These are phyloP conservation scores for Ceratitis capitata DNA, from an alignment of 1,140 invertebrate genomes.

Conservation along the genomic window DNA sequence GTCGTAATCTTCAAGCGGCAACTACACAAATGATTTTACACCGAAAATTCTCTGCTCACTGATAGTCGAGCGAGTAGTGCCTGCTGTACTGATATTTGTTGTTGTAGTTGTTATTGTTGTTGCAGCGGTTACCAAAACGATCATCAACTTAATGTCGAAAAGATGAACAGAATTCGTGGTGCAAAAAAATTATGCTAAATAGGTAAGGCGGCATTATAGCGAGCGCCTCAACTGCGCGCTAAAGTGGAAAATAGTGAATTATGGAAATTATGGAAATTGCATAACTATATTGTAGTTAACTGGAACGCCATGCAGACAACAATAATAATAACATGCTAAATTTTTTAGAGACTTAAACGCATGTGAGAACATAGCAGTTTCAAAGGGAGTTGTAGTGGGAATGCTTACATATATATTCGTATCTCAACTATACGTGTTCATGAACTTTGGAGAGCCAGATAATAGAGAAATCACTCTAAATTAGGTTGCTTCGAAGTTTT, in stretches of 20 bases:
- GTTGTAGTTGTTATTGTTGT: neutral
- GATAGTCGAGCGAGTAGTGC: too few relatives aligned
- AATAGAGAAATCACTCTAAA: too few relatives aligned
- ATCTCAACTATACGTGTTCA: too few relatives aligned
- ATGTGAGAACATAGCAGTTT: too few relatives aligned
- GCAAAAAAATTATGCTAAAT: slow-evolving; percentile 63
- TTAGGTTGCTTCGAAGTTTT: too few relatives aligned
- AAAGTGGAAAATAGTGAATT: slow-evolving; percentile 47
- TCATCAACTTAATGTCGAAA: slow-evolving; percentile 53
- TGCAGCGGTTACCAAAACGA: neutral
- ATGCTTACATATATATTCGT: too few relatives aligned
- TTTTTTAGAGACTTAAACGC: too few relatives aligned
- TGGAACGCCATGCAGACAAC: neutral
- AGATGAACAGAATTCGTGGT: slow-evolving; percentile 53
- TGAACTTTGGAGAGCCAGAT: too few relatives aligned
- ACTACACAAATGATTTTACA: neutral
- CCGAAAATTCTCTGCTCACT: too few relatives aligned
- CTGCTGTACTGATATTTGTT: neutral
- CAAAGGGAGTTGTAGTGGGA: too few relatives aligned
- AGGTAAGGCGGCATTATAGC: slow-evolving; percentile 59
- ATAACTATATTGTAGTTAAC: neutral
- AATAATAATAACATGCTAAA: neutral
- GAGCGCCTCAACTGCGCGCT: slow-evolving; percentile 58
- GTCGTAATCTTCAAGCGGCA: neutral
- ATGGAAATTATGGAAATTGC: slow-evolving; percentile 1